A percentile compares a stretch with the other conserved stretches of the same genome.
Conservation (phyloP, 2,113 vertebrate genomes). For the Hemichromis elongatus region DNA sequence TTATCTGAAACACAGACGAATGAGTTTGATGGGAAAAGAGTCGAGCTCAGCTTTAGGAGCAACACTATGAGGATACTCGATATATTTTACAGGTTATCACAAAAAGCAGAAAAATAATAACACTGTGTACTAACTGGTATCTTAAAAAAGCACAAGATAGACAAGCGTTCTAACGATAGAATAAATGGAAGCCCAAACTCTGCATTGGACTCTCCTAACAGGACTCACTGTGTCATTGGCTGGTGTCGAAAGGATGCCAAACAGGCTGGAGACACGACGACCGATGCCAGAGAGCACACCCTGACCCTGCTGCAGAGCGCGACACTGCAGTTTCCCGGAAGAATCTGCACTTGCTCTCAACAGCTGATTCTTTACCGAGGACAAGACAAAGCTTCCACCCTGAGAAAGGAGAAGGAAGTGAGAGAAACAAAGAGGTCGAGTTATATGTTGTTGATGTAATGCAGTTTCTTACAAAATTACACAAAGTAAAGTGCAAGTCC, state of each 20-base stretch:
- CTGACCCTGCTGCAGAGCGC: conserved; percentile 83
- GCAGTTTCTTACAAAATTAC: neutral
- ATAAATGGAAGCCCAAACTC: neutral
- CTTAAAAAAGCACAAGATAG: neutral
- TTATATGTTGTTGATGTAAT: neutral
- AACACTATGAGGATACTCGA: accelerated
- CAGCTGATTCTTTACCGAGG: conserved; percentile 79
- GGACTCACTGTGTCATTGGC: conserved; percentile 80
- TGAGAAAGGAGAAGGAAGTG: conserved; percentile 41
- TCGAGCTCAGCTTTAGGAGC: neutral
- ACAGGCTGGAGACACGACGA: conserved; percentile 87
- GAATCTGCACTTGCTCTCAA: conserved; percentile 76
- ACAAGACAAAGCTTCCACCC: conserved; percentile 87
- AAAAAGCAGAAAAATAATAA: neutral
- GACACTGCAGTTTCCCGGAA: conserved; percentile 81
- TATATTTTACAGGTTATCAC: neutral
- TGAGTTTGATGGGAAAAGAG: neutral
- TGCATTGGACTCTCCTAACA: neutral
- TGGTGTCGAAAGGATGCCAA: conserved; percentile 87
- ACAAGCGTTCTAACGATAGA: neutral
- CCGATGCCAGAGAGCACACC: conserved; percentile 93
- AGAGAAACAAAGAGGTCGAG: neutral
- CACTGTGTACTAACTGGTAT: neutral
- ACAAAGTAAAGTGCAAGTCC: neutral
- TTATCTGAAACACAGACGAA: too few relatives aligned